Percentiles rank a stretch among this genome's conserved stretches.
Conservation (phyloP, 2,797 vertebrate species). For the Zalophus californianus region DNA sequence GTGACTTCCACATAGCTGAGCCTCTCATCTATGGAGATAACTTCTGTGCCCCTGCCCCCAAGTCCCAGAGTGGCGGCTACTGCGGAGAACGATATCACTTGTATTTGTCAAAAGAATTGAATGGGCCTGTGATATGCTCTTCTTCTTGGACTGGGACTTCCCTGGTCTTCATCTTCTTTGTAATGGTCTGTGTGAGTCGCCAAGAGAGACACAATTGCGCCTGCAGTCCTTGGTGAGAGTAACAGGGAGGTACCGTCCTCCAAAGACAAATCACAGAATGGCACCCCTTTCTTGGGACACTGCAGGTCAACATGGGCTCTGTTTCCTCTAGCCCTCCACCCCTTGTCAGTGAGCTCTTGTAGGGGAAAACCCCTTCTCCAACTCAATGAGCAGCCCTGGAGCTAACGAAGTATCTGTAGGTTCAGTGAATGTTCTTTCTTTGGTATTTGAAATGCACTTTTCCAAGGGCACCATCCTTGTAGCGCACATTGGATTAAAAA, state of each 20-base stretch:
- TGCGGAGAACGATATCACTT: neutral
- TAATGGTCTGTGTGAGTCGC: too few species aligned
- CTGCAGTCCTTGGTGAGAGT: too few species aligned
- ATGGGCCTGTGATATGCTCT: too few species aligned
- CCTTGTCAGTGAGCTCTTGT: neutral
- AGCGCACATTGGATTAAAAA: neutral
- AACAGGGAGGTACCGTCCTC: neutral
- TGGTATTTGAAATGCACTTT: neutral
- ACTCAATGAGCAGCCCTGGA: neutral
- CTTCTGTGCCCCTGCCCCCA: too few species aligned
- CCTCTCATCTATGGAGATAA: neutral
- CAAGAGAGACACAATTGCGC: fast-evolving
- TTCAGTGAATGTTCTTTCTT: neutral
- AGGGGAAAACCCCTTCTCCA: neutral
- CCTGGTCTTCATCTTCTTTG: neutral
- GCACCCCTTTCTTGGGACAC: neutral
- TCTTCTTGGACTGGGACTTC: neutral
- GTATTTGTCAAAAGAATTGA: neutral
- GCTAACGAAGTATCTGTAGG: too few species aligned
- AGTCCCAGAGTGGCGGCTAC: neutral
- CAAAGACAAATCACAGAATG: neutral
- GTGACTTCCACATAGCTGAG: neutral
- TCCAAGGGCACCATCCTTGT: fast-evolving
- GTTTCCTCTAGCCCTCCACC: neutral
- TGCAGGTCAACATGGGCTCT: fast-evolving